Percentiles rank a stretch among this genome's conserved stretches.
Conservation (phyloP, 2,797 vertebrate genomes). For the Sebastiscus albofasciatus region DNA sequence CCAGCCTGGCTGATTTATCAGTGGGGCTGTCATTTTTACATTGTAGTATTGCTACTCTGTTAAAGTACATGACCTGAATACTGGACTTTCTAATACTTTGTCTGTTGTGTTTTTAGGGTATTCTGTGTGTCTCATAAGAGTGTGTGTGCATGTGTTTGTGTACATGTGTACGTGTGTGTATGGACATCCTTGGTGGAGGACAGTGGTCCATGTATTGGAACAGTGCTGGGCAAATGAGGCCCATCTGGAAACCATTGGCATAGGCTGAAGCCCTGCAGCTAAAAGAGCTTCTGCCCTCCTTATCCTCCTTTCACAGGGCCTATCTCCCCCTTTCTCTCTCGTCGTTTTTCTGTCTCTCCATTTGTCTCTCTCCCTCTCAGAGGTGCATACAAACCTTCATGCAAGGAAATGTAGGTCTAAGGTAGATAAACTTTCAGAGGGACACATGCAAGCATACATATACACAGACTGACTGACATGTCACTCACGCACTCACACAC, state of each 20-base stretch:
- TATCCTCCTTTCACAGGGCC: constrained; percentile 78
- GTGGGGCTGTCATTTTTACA: background rate
- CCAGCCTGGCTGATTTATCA: background rate
- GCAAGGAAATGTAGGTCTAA: constrained; percentile 36
- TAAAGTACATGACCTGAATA: background rate
- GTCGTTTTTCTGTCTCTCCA: constrained; percentile 11
- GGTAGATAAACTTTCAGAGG: constrained; percentile 46
- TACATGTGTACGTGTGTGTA: constrained; percentile 18
- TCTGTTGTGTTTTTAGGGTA: background rate
- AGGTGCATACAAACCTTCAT: constrained; percentile 3
- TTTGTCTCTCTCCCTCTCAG: background rate
- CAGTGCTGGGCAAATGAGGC: constrained; percentile 84
- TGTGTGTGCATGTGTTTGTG: background rate
- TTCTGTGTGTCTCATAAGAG: background rate
- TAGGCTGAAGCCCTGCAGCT: constrained; percentile 82
- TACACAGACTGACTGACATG: constrained; percentile 56
- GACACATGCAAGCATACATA: constrained; percentile 25
- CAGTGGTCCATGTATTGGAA: constrained; percentile 59
- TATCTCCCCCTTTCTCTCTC: constrained; percentile 15
- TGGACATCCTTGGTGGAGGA: constrained; percentile 59
- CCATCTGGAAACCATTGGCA: constrained; percentile 97
- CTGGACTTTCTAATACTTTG: background rate
- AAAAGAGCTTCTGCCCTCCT: constrained; percentile 83
- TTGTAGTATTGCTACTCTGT: background rate
- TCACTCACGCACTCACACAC: background rate